Percentiles rank a stretch among this genome's conserved stretches.
Conservation (phyloP, 2,113 vertebrate species). For the Setophaga kirtlandii region DNA sequence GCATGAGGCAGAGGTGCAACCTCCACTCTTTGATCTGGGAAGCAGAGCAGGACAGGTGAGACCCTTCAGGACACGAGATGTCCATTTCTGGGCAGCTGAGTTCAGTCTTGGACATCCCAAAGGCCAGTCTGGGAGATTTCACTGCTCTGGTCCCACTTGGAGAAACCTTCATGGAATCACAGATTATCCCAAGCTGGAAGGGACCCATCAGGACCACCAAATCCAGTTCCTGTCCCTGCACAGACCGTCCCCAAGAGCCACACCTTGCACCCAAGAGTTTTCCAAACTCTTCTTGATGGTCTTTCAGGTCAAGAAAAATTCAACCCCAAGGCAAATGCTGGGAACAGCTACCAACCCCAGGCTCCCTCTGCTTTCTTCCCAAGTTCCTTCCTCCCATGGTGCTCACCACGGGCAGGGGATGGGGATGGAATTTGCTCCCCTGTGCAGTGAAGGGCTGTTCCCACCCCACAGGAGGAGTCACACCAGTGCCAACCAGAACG, state of each 20-base stretch:
- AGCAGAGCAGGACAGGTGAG: neutral
- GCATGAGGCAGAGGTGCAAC: neutral
- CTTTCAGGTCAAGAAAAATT: neutral
- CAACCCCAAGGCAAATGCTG: neutral
- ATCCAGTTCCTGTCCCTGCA: neutral
- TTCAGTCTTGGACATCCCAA: neutral
- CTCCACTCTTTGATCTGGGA: neutral
- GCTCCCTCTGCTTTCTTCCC: neutral
- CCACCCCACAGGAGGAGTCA: accelerated
- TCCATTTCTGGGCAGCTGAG: too few species aligned
- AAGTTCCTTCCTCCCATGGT: neutral
- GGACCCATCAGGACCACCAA: neutral
- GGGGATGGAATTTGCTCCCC: neutral
- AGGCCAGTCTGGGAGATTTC: accelerated
- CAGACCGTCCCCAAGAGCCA: too few species aligned
- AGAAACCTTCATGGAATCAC: neutral
- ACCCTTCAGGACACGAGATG: neutral
- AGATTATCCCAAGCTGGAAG: neutral
- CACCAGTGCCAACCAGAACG: accelerated
- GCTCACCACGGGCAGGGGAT: accelerated
- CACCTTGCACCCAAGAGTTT: too few species aligned
- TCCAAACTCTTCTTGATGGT: neutral
- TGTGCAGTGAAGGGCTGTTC: neutral
- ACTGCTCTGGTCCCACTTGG: neutral
- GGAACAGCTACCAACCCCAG: neutral